Percentiles rank a stretch among this genome's conserved stretches.
phyloP scores from a whole-genome alignment of 2,797 vertebrate genomes.

The Avahi laniger region DNA sequence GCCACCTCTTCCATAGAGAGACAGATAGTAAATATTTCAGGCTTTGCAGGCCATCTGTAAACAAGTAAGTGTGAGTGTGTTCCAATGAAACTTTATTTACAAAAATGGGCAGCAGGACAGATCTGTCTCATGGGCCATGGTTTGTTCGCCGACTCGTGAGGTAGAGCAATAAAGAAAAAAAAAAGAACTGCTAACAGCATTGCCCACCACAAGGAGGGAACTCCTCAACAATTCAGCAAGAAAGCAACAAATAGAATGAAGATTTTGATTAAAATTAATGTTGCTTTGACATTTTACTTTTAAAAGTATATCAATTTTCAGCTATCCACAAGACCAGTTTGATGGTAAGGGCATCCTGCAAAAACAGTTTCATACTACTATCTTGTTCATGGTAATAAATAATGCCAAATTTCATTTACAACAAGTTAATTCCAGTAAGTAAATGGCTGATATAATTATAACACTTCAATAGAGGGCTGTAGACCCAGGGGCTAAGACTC shows the following conservation, averaged over 20 bases:
- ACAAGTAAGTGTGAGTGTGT: neutral
- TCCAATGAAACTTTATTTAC: constrained; percentile 31
- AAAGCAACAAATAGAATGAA: constrained; percentile 16
- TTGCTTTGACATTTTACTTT: constrained; percentile 19
- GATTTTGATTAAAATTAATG: constrained; percentile 31
- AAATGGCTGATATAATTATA: neutral
- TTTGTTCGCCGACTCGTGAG: neutral
- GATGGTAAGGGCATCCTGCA: neutral
- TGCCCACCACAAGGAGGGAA: neutral
- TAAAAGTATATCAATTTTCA: constrained; percentile 23
- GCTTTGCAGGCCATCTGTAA: neutral
- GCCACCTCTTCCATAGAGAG: neutral
- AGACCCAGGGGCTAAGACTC: neutral
- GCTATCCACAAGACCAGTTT: neutral
- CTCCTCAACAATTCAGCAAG: constrained; percentile 22
- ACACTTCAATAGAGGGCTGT: neutral
- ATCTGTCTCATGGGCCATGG: neutral
- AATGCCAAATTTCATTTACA: constrained; percentile 23
- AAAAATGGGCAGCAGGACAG: neutral
- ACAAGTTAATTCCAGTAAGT: constrained; percentile 31
- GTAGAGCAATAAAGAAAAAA: constrained; percentile 28
- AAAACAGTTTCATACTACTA: neutral
- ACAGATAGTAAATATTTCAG: neutral
- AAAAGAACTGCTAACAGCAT: neutral
- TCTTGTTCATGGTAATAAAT: constrained; percentile 4